Base-by-base conservation (phyloP, 2,888 invertebrate genomes). In the Laothoe populi region DNA sequence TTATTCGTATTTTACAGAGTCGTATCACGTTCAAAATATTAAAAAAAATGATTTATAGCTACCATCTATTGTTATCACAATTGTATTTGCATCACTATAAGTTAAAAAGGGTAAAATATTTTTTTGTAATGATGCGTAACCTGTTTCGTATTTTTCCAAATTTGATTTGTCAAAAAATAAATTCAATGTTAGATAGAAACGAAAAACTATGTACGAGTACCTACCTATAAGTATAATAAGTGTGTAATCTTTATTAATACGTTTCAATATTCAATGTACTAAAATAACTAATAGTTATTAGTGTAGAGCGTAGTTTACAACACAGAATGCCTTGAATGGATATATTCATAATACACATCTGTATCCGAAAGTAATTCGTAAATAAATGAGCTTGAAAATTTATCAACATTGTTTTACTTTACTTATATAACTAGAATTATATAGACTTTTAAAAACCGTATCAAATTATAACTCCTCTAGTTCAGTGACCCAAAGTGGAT, bases 241-340 rank as follows among this genome's bases (percentile, higher is more conserved):
- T 60, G 26, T 63, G 61, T 65, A 63, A 62, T 46, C 48, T 49
- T 46, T 59, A 59, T 49, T 53, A 19, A 35, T 53, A 53, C 10
- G 53, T 63, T 59, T 53, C 57, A 59, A 24, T 53, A 53, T 35
- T 53, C 19, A 19, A 53, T 53, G 53, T 58, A 53, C 35, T n/a
- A 60, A 46, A 60, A 60, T 10, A 48, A 48, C 48, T 44, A 63
- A 67, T 75, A 77, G 72, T 66, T 68, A 69, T 70, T 80, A 80
- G 57, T 46, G 74, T 79, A 82, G 79, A 69, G 68, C 63, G 71
- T 79, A 79, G 72, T 67, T 65, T 64, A 67, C 64, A 73, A 81
- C 71, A 77, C 71, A 72, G 72, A 73, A 76, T 76, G 77, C 79
- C 78, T 78, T 77, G 68, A 73, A 71, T 73, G 74, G 72, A 77